A percentile compares a stretch with the other conserved stretches of the same genome.
phyloP scores from a whole-genome alignment of 2,888 invertebrate species.

The Drosophila tripunctata region DNA sequence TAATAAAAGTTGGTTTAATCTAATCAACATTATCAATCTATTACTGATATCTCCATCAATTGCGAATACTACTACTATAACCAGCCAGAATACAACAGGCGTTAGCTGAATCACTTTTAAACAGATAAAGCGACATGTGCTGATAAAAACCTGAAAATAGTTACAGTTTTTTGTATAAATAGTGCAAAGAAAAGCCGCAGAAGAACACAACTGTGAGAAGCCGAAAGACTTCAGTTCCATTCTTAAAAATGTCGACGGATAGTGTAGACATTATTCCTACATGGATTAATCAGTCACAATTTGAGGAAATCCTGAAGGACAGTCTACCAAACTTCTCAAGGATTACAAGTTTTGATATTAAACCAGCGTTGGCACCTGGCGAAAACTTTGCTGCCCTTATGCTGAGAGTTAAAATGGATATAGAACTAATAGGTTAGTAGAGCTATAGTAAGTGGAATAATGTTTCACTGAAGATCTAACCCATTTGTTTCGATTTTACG shows the following conservation, averaged over 20 bases:
- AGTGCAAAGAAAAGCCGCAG: constrained; percentile 33
- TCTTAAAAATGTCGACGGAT: background rate
- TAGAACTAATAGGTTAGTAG: constrained; percentile 54
- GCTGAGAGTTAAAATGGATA: constrained; percentile 63
- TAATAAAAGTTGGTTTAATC: background rate
- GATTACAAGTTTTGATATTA: constrained; percentile 57
- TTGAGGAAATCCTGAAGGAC: constrained; percentile 56
- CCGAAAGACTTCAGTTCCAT: background rate
- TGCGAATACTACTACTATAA: background rate
- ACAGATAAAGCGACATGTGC: background rate
- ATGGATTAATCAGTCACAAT: constrained; percentile 72
- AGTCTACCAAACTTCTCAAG: constrained; percentile 50
- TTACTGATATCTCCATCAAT: background rate
- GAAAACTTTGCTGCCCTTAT: constrained; percentile 81
- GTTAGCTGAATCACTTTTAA: background rate
- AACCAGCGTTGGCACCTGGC: constrained; percentile 60
- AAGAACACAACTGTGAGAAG: background rate
- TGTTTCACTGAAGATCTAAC: too few species aligned
- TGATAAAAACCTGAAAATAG: background rate
- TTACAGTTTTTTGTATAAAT: constrained; percentile 5
- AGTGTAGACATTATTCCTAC: constrained; percentile 43
- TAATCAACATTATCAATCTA: background rate
- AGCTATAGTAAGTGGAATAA: too few species aligned
- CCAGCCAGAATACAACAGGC: background rate
- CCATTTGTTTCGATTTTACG: too few species aligned